Conservation (phyloP, 2,797 vertebrate genomes). For the Arctocebus calabarensis region DNA sequence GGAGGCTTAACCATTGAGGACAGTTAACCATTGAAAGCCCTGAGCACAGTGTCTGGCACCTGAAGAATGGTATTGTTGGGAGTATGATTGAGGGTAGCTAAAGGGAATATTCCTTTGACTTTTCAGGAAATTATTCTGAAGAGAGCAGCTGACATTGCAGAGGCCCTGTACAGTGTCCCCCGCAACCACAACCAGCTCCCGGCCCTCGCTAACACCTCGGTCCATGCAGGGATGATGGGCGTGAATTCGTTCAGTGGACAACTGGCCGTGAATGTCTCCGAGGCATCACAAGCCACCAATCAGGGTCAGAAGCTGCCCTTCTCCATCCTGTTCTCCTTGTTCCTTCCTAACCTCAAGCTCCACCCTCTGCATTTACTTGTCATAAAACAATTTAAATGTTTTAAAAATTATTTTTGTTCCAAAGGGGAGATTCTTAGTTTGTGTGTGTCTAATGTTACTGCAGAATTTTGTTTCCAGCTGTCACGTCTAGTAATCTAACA, state of each 20-base stretch:
- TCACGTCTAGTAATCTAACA: not conserved
- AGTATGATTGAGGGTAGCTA: not conserved
- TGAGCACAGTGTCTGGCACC: not conserved
- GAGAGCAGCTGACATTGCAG: constrained; percentile 96
- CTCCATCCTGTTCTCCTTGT: not conserved
- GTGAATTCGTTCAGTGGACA: constrained; percentile 98
- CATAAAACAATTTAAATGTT: not conserved
- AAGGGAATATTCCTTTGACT: not conserved
- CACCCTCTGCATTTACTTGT: not conserved
- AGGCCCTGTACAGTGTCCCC: constrained; percentile 97
- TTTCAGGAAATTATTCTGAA: constrained; percentile 97
- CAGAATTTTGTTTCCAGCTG: not conserved
- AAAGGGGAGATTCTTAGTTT: not conserved
- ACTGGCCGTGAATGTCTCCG: constrained; percentile 97
- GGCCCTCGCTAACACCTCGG: constrained; percentile 93
- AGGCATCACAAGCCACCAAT: constrained; percentile 96
- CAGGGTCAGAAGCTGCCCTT: constrained; percentile 91
- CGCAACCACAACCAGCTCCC: constrained; percentile 97
- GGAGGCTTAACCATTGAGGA: not conserved
- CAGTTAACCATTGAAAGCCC: not conserved
- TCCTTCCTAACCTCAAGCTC: not conserved
- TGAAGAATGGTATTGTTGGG: fast-evolving
- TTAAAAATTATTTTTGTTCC: not conserved
- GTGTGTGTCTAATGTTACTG: not conserved
- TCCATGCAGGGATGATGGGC: constrained; percentile 97